Conservation (phyloP, 1,140 invertebrate genomes). For the Eufriesea mexicana region DNA sequence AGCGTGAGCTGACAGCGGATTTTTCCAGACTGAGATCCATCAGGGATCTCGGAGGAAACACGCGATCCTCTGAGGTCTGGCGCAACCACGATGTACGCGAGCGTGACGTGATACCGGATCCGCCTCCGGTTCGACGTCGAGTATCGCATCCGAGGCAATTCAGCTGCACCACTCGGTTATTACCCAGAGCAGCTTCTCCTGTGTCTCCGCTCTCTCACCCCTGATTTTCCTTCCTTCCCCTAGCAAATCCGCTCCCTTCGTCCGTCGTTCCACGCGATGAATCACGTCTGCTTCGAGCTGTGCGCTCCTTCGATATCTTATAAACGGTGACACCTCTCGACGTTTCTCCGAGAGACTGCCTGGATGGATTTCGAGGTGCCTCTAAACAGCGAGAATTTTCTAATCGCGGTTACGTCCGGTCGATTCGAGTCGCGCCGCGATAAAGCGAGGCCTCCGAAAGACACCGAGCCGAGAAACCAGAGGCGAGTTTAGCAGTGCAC, state of each 20-base stretch:
- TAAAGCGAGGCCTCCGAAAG: not conserved
- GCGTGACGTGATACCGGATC: conserved; percentile 69
- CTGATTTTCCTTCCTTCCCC: not conserved
- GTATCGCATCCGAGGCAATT: conserved; percentile 60
- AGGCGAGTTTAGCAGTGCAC: not conserved
- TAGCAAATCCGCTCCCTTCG: conserved; percentile 9
- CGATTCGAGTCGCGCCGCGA: not conserved
- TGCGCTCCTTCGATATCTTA: too few species aligned
- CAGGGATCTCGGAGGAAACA: conserved; percentile 50
- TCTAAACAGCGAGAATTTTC: too few species aligned
- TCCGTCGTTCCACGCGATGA: too few species aligned
- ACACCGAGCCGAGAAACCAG: not conserved
- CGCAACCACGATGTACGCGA: conserved; percentile 54
- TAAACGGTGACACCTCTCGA: too few species aligned
- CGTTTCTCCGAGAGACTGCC: too few species aligned
- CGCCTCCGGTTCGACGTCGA: conserved; percentile 63
- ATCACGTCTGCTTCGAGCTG: too few species aligned
- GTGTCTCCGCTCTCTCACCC: conserved; percentile 53
- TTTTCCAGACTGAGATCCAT: conserved; percentile 50
- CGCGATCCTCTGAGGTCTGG: conserved; percentile 58
- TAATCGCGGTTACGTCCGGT: not conserved
- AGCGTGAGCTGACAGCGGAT: conserved; percentile 20
- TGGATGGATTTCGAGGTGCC: too few species aligned
- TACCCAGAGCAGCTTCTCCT: conserved; percentile 62
- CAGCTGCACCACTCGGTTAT: conserved; percentile 64